A percentile compares a stretch with the other conserved stretches of the same genome.
These are phyloP conservation scores for Pammene fasciana DNA, from an alignment of 2,888 invertebrate genomes.

Conservation along the genomic window DNA sequence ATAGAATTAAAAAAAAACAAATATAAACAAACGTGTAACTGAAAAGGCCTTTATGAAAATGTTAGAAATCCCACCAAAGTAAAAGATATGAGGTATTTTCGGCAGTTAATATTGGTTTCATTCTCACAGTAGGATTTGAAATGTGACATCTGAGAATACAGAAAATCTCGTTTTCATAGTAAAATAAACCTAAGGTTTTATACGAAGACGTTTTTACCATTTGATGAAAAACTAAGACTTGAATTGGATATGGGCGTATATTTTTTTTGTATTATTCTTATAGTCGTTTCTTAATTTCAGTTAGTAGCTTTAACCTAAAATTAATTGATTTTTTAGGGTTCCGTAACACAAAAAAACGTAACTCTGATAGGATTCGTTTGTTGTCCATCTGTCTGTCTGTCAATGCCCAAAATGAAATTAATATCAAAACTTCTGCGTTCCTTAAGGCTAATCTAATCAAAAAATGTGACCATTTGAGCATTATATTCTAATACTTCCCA, in stretches of 20 bases:
- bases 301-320: too few species aligned
- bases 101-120: conserved; percentile 34
- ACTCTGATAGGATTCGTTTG: too few species aligned
- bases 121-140: conserved; percentile 31
- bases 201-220: not conserved
- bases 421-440: too few species aligned
- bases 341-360: too few species aligned
- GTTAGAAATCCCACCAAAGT: conserved; percentile 2
- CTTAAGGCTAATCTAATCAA: too few species aligned
- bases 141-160: conserved; percentile 33
- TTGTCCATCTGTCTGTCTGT: too few species aligned
- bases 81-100: conserved; percentile 29
- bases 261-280: too few species aligned
- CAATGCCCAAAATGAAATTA: too few species aligned
- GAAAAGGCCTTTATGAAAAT: conserved; percentile 2
- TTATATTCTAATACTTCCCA: too few species aligned
- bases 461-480: too few species aligned
- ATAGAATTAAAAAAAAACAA: not conserved
- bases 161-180: conserved; percentile 35
- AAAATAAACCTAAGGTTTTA: conserved; percentile 30
- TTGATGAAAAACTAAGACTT: not conserved
- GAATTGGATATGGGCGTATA: not conserved
- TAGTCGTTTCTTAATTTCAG: too few species aligned
- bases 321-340: too few species aligned
- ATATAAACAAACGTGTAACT: not conserved